phyloP scores from a whole-genome alignment of 2,888 invertebrate genomes.

The Agrilus biguttatus region DNA sequence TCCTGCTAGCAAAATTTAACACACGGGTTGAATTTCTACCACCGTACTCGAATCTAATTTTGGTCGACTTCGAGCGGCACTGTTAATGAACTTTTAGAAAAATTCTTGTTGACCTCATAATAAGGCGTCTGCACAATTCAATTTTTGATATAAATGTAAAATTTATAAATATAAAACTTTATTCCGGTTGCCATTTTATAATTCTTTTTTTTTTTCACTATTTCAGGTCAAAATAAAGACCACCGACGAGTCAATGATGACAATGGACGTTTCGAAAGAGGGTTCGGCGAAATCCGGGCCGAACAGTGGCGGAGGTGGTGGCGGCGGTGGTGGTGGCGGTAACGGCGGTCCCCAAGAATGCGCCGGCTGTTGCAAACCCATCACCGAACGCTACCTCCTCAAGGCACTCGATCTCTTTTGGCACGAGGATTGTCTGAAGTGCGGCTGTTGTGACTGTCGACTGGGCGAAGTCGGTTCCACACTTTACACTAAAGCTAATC shows the following conservation, averaged over 20 bases:
- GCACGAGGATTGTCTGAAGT: constrained; percentile 90
- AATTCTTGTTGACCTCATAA: too few relatives aligned
- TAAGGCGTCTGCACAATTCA: too few relatives aligned
- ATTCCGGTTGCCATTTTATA: too few relatives aligned
- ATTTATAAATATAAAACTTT: too few relatives aligned
- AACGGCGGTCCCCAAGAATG: constrained; percentile 45
- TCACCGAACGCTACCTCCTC: constrained; percentile 67
- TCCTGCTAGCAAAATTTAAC: too few relatives aligned
- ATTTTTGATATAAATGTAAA: too few relatives aligned
- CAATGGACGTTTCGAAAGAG: constrained; percentile 80
- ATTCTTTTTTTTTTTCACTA: constrained; percentile 2
- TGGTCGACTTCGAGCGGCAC: too few relatives aligned
- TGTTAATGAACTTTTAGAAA: too few relatives aligned
- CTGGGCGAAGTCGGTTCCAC: constrained; percentile 89
- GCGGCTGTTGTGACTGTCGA: constrained; percentile 83
- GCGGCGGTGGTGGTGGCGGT: constrained; percentile 20
- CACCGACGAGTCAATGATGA: constrained; percentile 47
- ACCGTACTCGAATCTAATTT: too few relatives aligned
- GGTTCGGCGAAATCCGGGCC: constrained; percentile 35
- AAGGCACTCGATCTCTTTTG: constrained; percentile 81
- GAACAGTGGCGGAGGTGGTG: constrained; percentile 22
- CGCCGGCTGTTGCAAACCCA: constrained; percentile 74
- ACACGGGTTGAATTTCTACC: too few relatives aligned
- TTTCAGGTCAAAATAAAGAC: constrained; percentile 29
- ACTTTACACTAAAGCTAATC: constrained; percentile 78